These are phyloP conservation scores for Knipowitschia caucasica DNA, from an alignment of 2,797 vertebrate species.

Conservation along the genomic window DNA sequence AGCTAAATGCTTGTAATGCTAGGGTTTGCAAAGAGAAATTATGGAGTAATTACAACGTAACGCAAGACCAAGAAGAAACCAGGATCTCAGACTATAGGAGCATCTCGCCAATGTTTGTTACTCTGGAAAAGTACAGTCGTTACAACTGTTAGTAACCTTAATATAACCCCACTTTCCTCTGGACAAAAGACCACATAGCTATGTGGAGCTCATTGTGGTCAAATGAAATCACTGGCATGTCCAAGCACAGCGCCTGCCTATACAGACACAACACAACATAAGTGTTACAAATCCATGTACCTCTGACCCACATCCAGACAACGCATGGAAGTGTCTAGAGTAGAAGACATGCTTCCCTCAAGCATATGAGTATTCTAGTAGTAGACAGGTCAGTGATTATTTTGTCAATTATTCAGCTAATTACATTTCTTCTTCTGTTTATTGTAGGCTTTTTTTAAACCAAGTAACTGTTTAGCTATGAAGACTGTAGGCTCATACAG, in stretches of 20 bases:
- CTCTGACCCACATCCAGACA: background rate
- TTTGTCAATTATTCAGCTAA: too few relatives aligned
- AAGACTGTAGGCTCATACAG: too few relatives aligned
- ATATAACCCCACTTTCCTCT: conserved; percentile 11
- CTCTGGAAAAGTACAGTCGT: background rate
- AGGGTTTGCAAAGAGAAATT: background rate
- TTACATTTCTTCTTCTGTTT: too few relatives aligned
- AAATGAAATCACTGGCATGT: background rate
- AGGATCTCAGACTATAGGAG: background rate
- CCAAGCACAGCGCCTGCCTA: background rate
- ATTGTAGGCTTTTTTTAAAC: too few relatives aligned
- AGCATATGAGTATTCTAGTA: background rate
- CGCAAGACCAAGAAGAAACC: background rate
- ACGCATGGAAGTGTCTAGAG: background rate
- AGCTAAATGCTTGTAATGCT: background rate
- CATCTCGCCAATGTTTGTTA: background rate
- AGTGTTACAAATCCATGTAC: background rate
- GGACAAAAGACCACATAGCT: background rate
- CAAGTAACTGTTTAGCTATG: too few relatives aligned
- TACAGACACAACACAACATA: conserved; percentile 2
- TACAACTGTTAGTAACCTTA: background rate
- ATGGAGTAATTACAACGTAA: background rate
- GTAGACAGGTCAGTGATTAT: too few relatives aligned
- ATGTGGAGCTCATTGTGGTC: background rate
- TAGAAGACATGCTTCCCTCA: background rate